These are phyloP conservation scores for Drosophila nasuta DNA, from an alignment of 1,140 invertebrate genomes.

Conservation along the genomic window DNA sequence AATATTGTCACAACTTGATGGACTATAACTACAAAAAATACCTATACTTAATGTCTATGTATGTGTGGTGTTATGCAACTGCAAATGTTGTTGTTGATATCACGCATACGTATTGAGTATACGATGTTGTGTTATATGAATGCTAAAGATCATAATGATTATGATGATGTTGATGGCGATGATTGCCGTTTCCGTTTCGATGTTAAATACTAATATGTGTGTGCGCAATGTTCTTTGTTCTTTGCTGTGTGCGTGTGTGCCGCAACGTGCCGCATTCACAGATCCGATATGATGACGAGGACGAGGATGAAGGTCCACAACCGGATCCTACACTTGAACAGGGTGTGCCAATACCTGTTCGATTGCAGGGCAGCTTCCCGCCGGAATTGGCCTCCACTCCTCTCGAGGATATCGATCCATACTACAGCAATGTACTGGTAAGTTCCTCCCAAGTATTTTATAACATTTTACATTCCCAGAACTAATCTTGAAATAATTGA, in stretches of 20 bases:
- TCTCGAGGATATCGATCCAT: conserved; percentile 97
- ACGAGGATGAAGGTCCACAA: conserved; percentile 97
- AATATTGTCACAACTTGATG: conserved; percentile 20
- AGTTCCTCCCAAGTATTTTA: conserved; percentile 45
- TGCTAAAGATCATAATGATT: background rate
- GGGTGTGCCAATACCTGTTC: conserved; percentile 94
- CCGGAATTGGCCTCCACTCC: conserved; percentile 95
- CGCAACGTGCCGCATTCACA: conserved; percentile 77
- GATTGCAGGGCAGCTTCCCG: conserved; percentile 95
- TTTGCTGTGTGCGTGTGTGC: conserved; percentile 25
- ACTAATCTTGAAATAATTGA: too few species aligned
- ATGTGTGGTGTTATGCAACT: background rate
- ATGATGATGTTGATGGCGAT: background rate
- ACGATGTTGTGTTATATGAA: conserved; percentile 10
- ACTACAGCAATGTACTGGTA: conserved; percentile 96
- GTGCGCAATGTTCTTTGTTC: conserved; percentile 43
- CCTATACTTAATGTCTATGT: background rate
- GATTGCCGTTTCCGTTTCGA: background rate
- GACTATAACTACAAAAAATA: conserved; percentile 22
- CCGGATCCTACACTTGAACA: conserved; percentile 96
- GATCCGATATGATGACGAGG: conserved; percentile 97
- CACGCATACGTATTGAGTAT: conserved; percentile 7
- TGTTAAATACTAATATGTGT: conserved; percentile 38
- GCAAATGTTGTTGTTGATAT: background rate
- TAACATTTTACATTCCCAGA: too few species aligned